Percentiles rank a stretch among this genome's conserved stretches.
Conservation (phyloP, 2,888 invertebrate genomes). For the Zhuqinia jingwanae region DNA sequence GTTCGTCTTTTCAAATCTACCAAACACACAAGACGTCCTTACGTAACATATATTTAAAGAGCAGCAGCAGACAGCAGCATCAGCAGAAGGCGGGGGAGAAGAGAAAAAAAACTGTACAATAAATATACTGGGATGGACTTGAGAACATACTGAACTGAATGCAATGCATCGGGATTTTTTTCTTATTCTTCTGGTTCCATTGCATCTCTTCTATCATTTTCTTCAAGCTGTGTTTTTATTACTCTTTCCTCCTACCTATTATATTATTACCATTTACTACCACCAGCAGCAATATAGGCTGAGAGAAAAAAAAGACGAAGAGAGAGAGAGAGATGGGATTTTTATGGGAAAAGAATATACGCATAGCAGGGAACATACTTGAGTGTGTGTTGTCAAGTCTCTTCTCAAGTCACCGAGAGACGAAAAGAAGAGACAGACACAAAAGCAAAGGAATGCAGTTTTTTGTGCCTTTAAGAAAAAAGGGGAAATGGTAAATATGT, state of each 20-base stretch:
- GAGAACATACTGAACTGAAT: neutral
- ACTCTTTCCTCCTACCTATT: constrained; percentile 55
- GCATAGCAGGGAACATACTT: constrained; percentile 44
- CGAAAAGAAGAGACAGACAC: constrained; percentile 25
- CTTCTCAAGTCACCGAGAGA: neutral
- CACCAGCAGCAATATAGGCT: constrained; percentile 20
- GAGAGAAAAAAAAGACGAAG: neutral
- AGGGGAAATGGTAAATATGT: constrained; percentile 58
- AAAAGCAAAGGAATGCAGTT: constrained; percentile 68
- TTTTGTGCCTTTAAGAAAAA: constrained; percentile 46
- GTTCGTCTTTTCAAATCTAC: neutral
- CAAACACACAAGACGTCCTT: neutral
- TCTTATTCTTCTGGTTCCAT: neutral
- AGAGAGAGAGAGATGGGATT: constrained; percentile 33
- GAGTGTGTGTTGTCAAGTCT: neutral
- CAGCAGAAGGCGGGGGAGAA: constrained; percentile 15
- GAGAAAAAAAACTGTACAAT: constrained; percentile 9
- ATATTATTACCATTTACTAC: constrained; percentile 47
- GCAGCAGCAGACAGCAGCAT: no score
- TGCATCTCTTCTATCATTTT: constrained; percentile 41
- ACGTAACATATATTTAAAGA: constrained; percentile 42
- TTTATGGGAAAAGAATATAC: constrained; percentile 60
- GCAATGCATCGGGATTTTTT: constrained; percentile 28
- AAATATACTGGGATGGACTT: constrained; percentile 26
- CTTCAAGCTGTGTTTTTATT: constrained; percentile 58